Evolutionary conservation across 2,888 invertebrate genomes (phyloP).

Genomic region (Rugalucina vietnamica): DNA sequence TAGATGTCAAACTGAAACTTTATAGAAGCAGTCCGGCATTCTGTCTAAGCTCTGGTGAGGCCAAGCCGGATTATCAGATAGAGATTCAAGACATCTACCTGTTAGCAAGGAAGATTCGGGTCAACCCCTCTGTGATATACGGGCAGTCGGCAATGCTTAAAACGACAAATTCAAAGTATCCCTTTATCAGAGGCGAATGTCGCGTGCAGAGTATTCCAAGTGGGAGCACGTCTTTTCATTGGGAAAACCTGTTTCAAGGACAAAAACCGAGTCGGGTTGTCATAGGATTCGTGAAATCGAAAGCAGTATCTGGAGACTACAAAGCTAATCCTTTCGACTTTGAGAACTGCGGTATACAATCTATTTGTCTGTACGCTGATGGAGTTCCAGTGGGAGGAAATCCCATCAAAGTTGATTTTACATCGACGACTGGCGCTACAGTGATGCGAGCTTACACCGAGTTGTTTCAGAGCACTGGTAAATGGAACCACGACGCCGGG

Average conservation of each 20-base stretch:
- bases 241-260: constrained; percentile 45
- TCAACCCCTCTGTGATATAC: constrained; percentile 31
- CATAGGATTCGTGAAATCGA: constrained; percentile 31
- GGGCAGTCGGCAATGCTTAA: constrained; percentile 41
- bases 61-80: not conserved
- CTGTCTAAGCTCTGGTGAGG: not conserved
- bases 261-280: constrained; percentile 21
- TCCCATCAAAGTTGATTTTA: constrained; percentile 35
- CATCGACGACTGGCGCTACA: not conserved
- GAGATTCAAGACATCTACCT: not conserved
- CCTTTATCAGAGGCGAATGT: constrained; percentile 28
- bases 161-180: constrained; percentile 22
- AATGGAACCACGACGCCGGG: constrained; percentile 25
- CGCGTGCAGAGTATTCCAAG: constrained; percentile 19
- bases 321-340: constrained; percentile 34
- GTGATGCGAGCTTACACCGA: constrained; percentile 27
- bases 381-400: constrained; percentile 22
- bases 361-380: constrained; percentile 26
- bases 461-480: constrained; percentile 12
- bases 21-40: not conserved
- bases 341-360: constrained; percentile 24
- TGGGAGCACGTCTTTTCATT: constrained; percentile 17
- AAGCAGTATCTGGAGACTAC: constrained; percentile 31
- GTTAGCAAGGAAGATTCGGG: not conserved
- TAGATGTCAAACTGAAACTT: constrained; percentile 5